Evolutionary conservation across 2,797 vertebrate species (phyloP).

Genomic region (Anabas testudineus): DNA sequence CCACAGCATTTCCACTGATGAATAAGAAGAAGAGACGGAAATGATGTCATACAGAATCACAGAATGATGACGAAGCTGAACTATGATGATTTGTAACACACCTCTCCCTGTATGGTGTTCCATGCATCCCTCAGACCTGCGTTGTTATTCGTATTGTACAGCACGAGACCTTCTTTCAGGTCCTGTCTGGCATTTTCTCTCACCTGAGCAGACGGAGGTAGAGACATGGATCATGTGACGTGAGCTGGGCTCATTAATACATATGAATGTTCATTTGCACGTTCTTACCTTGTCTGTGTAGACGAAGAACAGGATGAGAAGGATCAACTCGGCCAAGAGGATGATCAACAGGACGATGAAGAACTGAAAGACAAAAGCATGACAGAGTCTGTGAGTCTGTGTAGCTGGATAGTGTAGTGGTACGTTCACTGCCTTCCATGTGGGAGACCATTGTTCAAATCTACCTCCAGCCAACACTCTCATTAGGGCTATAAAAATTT

Average conservation of each 20-base stretch:
- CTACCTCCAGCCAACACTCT: too few relatives aligned
- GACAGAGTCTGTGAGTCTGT: too few relatives aligned
- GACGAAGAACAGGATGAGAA: conserved; percentile 97
- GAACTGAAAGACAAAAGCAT: too few relatives aligned
- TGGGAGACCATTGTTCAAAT: too few relatives aligned
- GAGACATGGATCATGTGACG: too few relatives aligned
- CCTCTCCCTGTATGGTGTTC: conserved; percentile 98
- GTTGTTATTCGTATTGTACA: conserved; percentile 94
- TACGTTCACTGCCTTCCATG: too few relatives aligned
- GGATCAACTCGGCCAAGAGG: conserved; percentile 94
- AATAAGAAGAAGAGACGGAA: not conserved
- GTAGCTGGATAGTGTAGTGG: too few relatives aligned
- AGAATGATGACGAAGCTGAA: too few relatives aligned
- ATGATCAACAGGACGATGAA: conserved; percentile 96
- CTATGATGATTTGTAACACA: conserved; percentile 50
- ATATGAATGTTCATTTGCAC: too few relatives aligned
- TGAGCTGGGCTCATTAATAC: too few relatives aligned
- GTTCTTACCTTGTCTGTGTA: conserved; percentile 94
- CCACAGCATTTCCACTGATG: conserved; percentile 95
- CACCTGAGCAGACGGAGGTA: conserved; percentile 82
- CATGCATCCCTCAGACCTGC: conserved; percentile 95
- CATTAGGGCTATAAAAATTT: too few relatives aligned
- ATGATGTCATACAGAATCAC: too few relatives aligned
- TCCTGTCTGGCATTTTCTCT: conserved; percentile 93
- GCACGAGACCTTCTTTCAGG: conserved; percentile 92